Conservation (phyloP, 2,113 vertebrate species). For the Protobothrops flavoviridis region DNA sequence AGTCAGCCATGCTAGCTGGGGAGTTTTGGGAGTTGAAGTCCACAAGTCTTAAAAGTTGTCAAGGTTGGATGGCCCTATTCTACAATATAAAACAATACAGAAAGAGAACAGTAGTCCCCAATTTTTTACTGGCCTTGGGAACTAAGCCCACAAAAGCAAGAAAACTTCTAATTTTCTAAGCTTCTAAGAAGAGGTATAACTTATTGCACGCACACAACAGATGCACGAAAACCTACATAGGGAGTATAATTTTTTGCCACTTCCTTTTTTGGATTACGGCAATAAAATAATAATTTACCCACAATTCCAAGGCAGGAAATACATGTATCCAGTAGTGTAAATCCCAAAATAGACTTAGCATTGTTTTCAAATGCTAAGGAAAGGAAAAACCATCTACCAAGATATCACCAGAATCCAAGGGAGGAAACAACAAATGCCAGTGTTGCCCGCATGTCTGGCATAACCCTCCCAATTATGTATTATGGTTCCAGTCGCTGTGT, state of each 20-base stretch:
- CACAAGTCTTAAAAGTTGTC: neutral
- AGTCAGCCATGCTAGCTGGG: neutral
- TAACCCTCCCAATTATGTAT: neutral
- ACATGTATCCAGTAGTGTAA: neutral
- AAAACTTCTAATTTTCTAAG: neutral
- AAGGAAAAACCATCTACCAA: neutral
- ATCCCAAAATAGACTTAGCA: neutral
- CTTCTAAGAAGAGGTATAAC: neutral
- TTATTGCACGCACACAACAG: neutral
- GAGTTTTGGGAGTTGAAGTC: neutral
- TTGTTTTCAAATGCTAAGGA: neutral
- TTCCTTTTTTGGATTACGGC: neutral
- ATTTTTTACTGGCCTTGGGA: neutral
- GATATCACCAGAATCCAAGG: neutral
- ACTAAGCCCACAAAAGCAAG: neutral
- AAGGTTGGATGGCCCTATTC: neutral
- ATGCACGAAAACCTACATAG: neutral
- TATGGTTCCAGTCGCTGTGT: neutral
- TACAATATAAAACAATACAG: neutral
- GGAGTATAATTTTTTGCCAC: neutral
- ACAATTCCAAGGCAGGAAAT: neutral
- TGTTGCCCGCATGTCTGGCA: neutral
- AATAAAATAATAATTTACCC: neutral
- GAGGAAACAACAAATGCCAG: neutral
- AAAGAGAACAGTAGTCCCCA: neutral